Conservation (phyloP, 1,140 invertebrate genomes). For the Zaprionus nigranus region DNA sequence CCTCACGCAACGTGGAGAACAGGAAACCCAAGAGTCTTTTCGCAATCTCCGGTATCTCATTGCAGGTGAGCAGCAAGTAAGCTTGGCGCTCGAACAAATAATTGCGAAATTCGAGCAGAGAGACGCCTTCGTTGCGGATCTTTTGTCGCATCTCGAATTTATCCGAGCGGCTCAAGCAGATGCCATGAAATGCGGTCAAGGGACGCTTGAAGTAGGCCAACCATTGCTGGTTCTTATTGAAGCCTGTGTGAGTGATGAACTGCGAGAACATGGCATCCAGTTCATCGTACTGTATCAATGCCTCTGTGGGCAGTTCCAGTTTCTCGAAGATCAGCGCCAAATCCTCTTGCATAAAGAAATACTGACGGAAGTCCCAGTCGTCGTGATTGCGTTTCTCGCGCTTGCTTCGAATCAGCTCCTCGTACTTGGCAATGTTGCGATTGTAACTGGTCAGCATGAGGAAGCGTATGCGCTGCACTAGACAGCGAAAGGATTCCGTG, state of each 20-base stretch:
- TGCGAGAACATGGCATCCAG: slow-evolving; percentile 98
- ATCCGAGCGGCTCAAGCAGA: slow-evolving; percentile 89
- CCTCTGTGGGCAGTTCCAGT: slow-evolving; percentile 96
- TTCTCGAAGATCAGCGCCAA: slow-evolving; percentile 97
- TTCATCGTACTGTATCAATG: slow-evolving; percentile 98
- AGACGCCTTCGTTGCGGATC: slow-evolving; percentile 89
- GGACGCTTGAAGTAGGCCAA: slow-evolving; percentile 90
- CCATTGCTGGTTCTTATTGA: slow-evolving; percentile 93
- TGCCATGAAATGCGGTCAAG: slow-evolving; percentile 92
- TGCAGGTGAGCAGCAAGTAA: slow-evolving; percentile 82
- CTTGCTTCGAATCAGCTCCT: slow-evolving; percentile 95
- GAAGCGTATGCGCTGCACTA: slow-evolving; percentile 92
- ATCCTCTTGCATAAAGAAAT: slow-evolving; percentile 97
- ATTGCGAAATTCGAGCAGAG: slow-evolving; percentile 95
- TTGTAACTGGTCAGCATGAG: slow-evolving; percentile 95
- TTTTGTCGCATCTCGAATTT: slow-evolving; percentile 89
- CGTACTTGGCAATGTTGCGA: slow-evolving; percentile 92
- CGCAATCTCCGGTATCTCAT: slow-evolving; percentile 79
- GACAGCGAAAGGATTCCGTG: slow-evolving; percentile 94
- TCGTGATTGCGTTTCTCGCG: slow-evolving; percentile 95
- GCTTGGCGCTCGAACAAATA: slow-evolving; percentile 98
- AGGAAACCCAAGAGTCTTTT: slow-evolving; percentile 76
- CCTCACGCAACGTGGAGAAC: slow-evolving; percentile 79
- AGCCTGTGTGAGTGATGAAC: slow-evolving; percentile 96
- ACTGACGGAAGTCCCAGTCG: slow-evolving; percentile 97